Evolutionary conservation across 1,140 invertebrate genomes (phyloP).

Genomic region (Caenorhabditis tropicalis): DNA sequence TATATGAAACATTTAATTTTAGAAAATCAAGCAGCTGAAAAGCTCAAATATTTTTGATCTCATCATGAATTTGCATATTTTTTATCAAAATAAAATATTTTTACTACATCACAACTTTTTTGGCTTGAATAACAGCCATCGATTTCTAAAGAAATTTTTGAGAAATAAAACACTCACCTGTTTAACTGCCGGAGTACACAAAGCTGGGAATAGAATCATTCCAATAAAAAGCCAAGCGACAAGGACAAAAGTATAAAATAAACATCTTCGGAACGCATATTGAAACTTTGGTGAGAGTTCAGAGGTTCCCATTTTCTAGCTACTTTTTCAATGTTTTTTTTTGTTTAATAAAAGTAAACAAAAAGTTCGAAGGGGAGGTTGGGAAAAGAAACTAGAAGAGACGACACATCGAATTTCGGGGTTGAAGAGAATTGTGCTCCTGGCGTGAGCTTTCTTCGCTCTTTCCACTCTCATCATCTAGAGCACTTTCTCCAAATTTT

Average conservation of each 20-base stretch:
- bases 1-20: too few relatives aligned
- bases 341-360: neutral
- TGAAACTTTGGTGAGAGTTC: constrained; percentile 15
- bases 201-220: neutral
- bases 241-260: constrained; percentile 4
- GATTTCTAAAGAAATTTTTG: neutral
- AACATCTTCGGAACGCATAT: constrained; percentile 23
- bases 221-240: constrained; percentile 1
- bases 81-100: too few relatives aligned
- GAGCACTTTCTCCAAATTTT: constrained; percentile 36
- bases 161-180: neutral
- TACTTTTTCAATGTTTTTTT: neutral
- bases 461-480: neutral
- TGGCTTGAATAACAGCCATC: too few relatives aligned
- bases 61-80: too few relatives aligned
- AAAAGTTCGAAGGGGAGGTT: neutral
- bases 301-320: neutral
- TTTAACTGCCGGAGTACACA: neutral
- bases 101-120: too few relatives aligned
- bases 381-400: neutral
- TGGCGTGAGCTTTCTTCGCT: neutral
- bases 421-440: neutral
- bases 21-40: too few relatives aligned
- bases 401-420: neutral
- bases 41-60: too few relatives aligned